phyloP scores from a whole-genome alignment of 2,113 vertebrate species.

The Trematocara unimaculatum region DNA sequence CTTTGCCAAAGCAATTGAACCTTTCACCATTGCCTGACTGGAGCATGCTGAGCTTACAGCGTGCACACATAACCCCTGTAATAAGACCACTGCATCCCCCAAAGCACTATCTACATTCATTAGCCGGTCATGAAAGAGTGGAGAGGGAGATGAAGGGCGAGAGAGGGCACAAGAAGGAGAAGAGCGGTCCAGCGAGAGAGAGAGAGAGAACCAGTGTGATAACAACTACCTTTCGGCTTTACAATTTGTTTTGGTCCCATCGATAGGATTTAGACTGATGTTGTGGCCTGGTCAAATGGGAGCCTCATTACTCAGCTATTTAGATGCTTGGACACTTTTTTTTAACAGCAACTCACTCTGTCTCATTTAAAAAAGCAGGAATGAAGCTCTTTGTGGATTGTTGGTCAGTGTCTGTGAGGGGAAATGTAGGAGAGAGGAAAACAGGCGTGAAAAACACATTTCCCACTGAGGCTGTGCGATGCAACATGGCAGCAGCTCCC shows the following conservation, averaged over 20 bases:
- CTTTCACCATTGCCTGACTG: constrained; percentile 46
- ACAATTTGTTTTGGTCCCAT: constrained; percentile 44
- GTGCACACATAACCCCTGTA: constrained; percentile 51
- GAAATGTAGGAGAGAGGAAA: constrained; percentile 23
- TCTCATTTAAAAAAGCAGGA: constrained; percentile 7
- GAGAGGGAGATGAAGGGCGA: background rate
- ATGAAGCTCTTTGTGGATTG: constrained; percentile 32
- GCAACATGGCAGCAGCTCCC: constrained; percentile 31
- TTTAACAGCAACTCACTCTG: background rate
- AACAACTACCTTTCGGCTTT: constrained; percentile 35
- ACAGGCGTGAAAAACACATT: constrained; percentile 37
- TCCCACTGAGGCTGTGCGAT: constrained; percentile 21
- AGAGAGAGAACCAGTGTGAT: background rate
- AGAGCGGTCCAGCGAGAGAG: background rate
- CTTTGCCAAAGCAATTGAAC: constrained; percentile 59
- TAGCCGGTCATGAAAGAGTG: constrained; percentile 61
- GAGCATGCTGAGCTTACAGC: constrained; percentile 18
- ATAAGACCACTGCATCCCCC: constrained; percentile 58
- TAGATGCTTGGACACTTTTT: constrained; percentile 23
- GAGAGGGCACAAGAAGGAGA: background rate
- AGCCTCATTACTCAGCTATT: constrained; percentile 35
- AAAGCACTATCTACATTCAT: constrained; percentile 67
- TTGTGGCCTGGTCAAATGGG: constrained; percentile 33
- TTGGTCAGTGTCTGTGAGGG: constrained; percentile 32
- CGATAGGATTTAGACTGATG: constrained; percentile 44